Evolutionary conservation across 2,888 invertebrate species (phyloP).

Genomic region (Caenorhabditis parvicauda): DNA sequence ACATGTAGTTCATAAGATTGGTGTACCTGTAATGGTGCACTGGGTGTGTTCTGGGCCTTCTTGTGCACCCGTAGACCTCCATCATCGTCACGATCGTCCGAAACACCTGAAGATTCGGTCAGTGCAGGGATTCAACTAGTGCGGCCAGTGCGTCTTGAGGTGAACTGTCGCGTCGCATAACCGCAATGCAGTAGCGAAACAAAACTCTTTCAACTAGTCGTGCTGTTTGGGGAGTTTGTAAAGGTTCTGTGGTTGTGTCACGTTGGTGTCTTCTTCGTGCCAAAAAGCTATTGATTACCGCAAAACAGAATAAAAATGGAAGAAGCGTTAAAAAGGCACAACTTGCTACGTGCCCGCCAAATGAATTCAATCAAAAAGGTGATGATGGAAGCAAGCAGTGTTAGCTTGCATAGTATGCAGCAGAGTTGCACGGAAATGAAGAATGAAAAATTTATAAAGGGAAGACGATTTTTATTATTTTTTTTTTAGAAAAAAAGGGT

Average conservation of each 20-base stretch:
- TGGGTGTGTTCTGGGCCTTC: slow-evolving; percentile 47
- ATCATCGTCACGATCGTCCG: slow-evolving; percentile 34
- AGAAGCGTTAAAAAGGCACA: too few species aligned
- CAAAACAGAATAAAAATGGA: too few species aligned
- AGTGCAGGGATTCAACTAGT: background rate
- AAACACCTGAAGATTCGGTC: slow-evolving; percentile 25
- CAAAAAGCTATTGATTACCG: too few species aligned
- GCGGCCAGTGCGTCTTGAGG: background rate
- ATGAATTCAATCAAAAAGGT: too few species aligned
- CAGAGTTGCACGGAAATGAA: too few species aligned
- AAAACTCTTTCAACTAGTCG: background rate
- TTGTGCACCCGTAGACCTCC: slow-evolving; percentile 25
- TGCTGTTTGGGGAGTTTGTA: background rate
- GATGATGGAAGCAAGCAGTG: too few species aligned
- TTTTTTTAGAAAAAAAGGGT: too few species aligned
- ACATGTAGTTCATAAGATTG: background rate
- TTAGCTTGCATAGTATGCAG: too few species aligned
- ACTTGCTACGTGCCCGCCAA: too few species aligned
- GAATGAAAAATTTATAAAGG: too few species aligned
- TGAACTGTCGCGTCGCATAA: background rate
- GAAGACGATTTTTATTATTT: too few species aligned
- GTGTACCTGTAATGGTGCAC: slow-evolving; percentile 51
- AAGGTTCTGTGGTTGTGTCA: background rate
- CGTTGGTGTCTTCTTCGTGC: too few species aligned
- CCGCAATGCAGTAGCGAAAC: background rate